Percentiles rank a stretch among this genome's conserved stretches.
phyloP scores from a whole-genome alignment of 2,113 vertebrate species.

The Oryzias curvinotus region DNA sequence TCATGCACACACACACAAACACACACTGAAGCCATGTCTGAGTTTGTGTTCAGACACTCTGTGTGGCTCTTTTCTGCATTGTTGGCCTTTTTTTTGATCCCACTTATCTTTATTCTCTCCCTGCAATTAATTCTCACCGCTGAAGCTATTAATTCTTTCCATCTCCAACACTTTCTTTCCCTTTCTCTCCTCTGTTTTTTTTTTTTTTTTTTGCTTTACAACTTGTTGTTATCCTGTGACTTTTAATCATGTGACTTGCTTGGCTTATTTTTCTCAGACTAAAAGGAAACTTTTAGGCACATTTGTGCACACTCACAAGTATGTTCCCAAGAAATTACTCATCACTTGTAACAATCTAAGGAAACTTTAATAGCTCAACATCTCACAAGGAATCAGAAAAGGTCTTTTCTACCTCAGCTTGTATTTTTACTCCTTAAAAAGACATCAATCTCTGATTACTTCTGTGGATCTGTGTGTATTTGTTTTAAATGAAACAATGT shows the following conservation, averaged over 20 bases:
- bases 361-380: slow-evolving; percentile 41
- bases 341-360: slow-evolving; percentile 38
- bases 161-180: slow-evolving; percentile 3
- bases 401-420: slow-evolving; percentile 19
- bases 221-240: slow-evolving; percentile 17
- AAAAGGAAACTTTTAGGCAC: slow-evolving; percentile 27
- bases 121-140: slow-evolving; percentile 28
- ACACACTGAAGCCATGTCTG: slow-evolving; percentile 15
- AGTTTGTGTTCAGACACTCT: slow-evolving; percentile 14
- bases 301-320: slow-evolving; percentile 10
- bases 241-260: slow-evolving; percentile 3
- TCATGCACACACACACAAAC: slow-evolving; percentile 1
- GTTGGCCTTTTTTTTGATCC: slow-evolving; percentile 40
- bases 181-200: slow-evolving; percentile 5
- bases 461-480: slow-evolving; percentile 19
- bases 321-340: slow-evolving; percentile 43
- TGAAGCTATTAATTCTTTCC: slow-evolving; percentile 27
- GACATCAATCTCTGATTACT: slow-evolving; percentile 30
- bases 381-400: slow-evolving; percentile 32
- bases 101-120: slow-evolving; percentile 38
- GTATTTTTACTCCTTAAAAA: slow-evolving; percentile 35
- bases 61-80: slow-evolving; percentile 47
- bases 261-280: background rate
- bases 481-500: slow-evolving; percentile 28
- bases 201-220: background rate